phyloP scores from a whole-genome alignment of 2,888 invertebrate species.

The Bedellia somnulentella region DNA sequence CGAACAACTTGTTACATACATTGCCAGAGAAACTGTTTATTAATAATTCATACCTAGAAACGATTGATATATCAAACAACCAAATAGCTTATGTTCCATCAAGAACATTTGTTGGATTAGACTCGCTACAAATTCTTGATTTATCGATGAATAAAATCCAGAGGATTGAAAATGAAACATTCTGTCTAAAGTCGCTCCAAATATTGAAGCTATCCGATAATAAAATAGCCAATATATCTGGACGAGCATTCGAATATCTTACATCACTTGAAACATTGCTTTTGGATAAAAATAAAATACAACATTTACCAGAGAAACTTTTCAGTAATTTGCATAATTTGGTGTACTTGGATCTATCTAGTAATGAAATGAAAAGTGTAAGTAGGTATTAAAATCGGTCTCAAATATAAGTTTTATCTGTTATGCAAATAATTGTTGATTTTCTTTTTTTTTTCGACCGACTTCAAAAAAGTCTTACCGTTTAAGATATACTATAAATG shows the following conservation, averaged over 20 bases:
- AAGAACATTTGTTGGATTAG: conserved; percentile 58
- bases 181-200: conserved; percentile 60
- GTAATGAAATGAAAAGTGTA: conserved; percentile 53
- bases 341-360: conserved; percentile 54
- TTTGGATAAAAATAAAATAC: conserved; percentile 57
- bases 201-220: conserved; percentile 72
- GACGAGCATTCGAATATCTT: conserved; percentile 56
- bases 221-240: conserved; percentile 60
- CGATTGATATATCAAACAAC: conserved; percentile 70
- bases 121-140: conserved; percentile 68
- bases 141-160: conserved; percentile 68
- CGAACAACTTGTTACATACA: conserved; percentile 64
- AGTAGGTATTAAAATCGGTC: no score
- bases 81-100: conserved; percentile 60
- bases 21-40: conserved; percentile 63
- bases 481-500: no score
- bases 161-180: conserved; percentile 58
- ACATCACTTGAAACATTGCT: conserved; percentile 54
- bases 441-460: no score
- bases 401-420: no score
- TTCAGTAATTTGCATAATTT: conserved; percentile 52
- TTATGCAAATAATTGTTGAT: no score
- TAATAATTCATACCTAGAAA: conserved; percentile 59
- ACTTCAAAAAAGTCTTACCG: no score
- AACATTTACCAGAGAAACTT: conserved; percentile 40